Percentiles rank a stretch among this genome's conserved stretches.
Conservation (phyloP, 2,797 vertebrate genomes). For the Gambusia yucatana region DNA sequence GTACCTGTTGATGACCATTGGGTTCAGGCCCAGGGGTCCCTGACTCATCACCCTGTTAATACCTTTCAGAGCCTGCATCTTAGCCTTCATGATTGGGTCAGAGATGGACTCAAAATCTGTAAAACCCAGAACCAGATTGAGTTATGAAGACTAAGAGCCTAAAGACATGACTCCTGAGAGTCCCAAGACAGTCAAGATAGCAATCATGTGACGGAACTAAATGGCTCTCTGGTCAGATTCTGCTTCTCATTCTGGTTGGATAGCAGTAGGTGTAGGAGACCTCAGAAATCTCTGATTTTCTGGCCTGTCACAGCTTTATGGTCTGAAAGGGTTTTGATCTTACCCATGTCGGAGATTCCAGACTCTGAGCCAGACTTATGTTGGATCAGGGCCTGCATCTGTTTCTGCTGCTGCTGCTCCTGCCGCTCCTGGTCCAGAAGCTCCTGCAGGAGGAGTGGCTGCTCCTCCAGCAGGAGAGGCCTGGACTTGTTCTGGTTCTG, state of each 20-base stretch:
- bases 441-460: slow-evolving; percentile 95
- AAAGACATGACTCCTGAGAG: background rate
- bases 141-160: background rate
- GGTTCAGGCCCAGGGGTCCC: slow-evolving; percentile 87
- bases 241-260: background rate
- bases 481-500: slow-evolving; percentile 75
- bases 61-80: slow-evolving; percentile 98
- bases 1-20: slow-evolving; percentile 92
- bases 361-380: slow-evolving; percentile 85
- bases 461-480: slow-evolving; percentile 92
- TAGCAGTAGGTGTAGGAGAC: background rate
- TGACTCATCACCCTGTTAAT: slow-evolving; percentile 99
- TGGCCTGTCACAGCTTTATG: background rate
- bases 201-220: background rate
- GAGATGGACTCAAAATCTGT: slow-evolving; percentile 93
- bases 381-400: slow-evolving; percentile 97
- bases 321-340: slow-evolving; percentile 16
- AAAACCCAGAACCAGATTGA: slow-evolving; percentile 8
- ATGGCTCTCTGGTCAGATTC: background rate
- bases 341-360: slow-evolving; percentile 82
- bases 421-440: slow-evolving; percentile 97
- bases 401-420: slow-evolving; percentile 96
- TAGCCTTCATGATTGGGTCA: slow-evolving; percentile 99
- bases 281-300: background rate
- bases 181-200: background rate